Evolutionary conservation across 2,888 invertebrate genomes (phyloP).

Genomic region (Lochmaea capreae): DNA sequence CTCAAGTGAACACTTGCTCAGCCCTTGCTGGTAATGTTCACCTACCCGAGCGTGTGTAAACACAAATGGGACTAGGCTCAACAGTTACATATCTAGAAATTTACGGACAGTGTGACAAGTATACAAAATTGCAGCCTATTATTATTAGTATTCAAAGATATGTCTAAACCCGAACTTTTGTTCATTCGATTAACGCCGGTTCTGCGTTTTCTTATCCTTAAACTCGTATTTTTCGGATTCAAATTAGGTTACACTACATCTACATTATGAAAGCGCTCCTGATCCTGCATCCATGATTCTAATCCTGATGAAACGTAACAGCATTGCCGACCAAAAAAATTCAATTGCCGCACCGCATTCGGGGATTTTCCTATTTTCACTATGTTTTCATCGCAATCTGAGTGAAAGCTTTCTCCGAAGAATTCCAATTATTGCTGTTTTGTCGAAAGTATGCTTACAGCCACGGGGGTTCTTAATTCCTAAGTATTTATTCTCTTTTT

Average conservation of each 20-base stretch:
- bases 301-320: constrained; percentile 39
- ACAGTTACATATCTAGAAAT: no score
- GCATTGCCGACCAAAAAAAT: constrained; percentile 37
- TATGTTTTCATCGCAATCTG: constrained; percentile 37
- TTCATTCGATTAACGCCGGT: not conserved
- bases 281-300: constrained; percentile 23
- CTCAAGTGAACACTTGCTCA: no score
- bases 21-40: no score
- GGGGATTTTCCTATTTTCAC: constrained; percentile 34
- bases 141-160: no score
- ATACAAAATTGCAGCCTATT: no score
- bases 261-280: constrained; percentile 30
- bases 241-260: constrained; percentile 40
- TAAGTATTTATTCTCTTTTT: not conserved
- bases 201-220: not conserved
- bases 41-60: no score
- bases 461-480: not conserved
- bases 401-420: constrained; percentile 40
- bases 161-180: not conserved
- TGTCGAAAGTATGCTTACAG: constrained; percentile 24
- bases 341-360: constrained; percentile 32
- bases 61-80: no score
- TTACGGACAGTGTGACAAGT: no score
- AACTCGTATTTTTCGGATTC: constrained; percentile 5
- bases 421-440: constrained; percentile 40